phyloP scores from a whole-genome alignment of 2,888 invertebrate genomes.

The Subacronicta megacephala region DNA sequence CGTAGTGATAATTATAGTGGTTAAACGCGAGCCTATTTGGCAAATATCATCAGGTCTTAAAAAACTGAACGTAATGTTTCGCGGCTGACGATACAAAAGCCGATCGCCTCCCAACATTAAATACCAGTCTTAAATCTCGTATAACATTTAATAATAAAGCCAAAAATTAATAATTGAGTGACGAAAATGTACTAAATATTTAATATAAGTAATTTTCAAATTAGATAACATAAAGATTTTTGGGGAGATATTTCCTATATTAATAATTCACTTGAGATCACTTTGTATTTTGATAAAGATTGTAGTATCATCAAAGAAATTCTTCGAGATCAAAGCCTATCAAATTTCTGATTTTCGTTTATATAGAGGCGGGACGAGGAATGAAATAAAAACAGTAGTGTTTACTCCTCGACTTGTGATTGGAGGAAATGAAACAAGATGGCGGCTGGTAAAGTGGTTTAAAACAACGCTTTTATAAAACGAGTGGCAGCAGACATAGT shows the following conservation, averaged over 20 bases:
- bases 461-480: constrained; percentile 27
- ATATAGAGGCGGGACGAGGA: constrained; percentile 16
- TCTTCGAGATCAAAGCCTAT: constrained; percentile 46
- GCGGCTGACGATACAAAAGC: no score
- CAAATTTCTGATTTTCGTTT: constrained; percentile 30
- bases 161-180: constrained; percentile 31
- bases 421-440: constrained; percentile 45
- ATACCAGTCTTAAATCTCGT: no score
- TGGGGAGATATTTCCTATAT: constrained; percentile 27
- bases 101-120: no score
- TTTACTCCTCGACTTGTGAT: constrained; percentile 41
- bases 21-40: no score
- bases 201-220: constrained; percentile 28
- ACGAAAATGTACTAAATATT: constrained; percentile 20
- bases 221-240: constrained; percentile 27
- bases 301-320: constrained; percentile 48
- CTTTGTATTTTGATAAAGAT: constrained; percentile 34
- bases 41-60: no score
- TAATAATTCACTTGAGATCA: constrained; percentile 44
- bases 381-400: constrained; percentile 43
- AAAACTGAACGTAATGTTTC: no score
- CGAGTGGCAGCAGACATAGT: background rate
- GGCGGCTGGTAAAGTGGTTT: constrained; percentile 34
- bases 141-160: background rate
- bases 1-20: no score